These are phyloP conservation scores for Acanthopleura granulata DNA, from an alignment of 2,888 invertebrate genomes.

Conservation along the genomic window DNA sequence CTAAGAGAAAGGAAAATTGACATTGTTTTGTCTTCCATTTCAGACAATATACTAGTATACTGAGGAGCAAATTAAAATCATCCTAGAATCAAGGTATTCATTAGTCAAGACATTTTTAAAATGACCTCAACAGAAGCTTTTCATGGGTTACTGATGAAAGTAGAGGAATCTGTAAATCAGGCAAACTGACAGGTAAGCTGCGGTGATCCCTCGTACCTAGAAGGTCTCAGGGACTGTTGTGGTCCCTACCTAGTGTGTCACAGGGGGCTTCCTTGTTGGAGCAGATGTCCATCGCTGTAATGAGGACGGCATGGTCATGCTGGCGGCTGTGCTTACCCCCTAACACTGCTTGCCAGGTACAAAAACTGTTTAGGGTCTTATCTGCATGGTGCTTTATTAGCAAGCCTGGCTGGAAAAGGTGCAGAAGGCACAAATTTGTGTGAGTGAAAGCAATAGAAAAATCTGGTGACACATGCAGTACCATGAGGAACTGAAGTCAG, in stretches of 20 bases:
- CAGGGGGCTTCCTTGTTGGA: conserved; percentile 65
- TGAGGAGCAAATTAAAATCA: too few relatives aligned
- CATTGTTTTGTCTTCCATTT: too few relatives aligned
- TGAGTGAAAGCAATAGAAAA: too few relatives aligned
- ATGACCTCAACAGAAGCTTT: not conserved
- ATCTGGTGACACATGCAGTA: too few relatives aligned
- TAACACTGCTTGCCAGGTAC: conserved; percentile 66
- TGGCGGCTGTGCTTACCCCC: conserved; percentile 55
- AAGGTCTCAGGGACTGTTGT: conserved; percentile 3
- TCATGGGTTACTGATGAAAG: not conserved
- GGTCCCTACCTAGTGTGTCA: conserved; percentile 61
- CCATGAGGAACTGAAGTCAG: too few relatives aligned
- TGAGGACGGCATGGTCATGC: conserved; percentile 65
- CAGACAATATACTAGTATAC: too few relatives aligned
- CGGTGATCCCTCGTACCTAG: conserved; percentile 14
- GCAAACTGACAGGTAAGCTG: not conserved
- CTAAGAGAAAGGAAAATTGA: too few relatives aligned
- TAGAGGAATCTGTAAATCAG: not conserved
- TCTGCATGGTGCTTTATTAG: conserved; percentile 61
- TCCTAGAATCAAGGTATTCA: too few relatives aligned
- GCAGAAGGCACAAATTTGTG: too few relatives aligned
- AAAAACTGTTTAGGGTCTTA: conserved; percentile 64
- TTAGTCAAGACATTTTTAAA: too few relatives aligned
- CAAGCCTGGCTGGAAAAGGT: conserved; percentile 54
- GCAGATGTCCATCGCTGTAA: conserved; percentile 65